Percentiles rank a stretch among this genome's conserved stretches.
phyloP scores from a whole-genome alignment of 1,140 invertebrate genomes.

The Schlechtendalia chinensis region DNA sequence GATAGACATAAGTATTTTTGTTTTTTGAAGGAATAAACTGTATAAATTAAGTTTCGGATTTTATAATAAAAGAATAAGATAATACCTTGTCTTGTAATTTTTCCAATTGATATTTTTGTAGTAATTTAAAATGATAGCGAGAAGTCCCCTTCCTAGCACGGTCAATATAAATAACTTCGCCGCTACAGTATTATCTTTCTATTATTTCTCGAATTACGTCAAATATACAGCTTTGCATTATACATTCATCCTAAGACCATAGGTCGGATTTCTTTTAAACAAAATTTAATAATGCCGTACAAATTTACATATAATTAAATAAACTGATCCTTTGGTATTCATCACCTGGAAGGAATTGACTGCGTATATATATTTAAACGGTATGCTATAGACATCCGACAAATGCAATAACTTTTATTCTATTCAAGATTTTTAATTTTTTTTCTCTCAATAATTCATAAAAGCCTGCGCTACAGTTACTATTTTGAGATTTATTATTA shows the following conservation, averaged over 20 bases:
- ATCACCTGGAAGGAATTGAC: too few relatives aligned
- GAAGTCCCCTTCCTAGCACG: too few relatives aligned
- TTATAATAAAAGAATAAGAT: background rate
- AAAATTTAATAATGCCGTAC: background rate
- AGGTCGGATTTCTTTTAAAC: background rate
- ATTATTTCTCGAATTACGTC: background rate
- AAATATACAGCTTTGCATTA: background rate
- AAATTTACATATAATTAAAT: constrained; percentile 8
- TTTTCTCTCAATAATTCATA: too few relatives aligned
- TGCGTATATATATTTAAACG: too few relatives aligned
- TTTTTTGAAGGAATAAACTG: too few relatives aligned
- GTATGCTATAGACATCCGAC: too few relatives aligned
- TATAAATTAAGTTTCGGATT: background rate
- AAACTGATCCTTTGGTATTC: background rate
- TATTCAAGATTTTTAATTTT: too few relatives aligned
- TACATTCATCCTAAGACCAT: background rate
- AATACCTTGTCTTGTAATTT: background rate
- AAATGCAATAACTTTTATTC: too few relatives aligned
- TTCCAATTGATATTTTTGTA: background rate
- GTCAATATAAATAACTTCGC: background rate
- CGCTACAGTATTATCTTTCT: background rate
- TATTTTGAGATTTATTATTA: too few relatives aligned
- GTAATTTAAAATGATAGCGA: background rate
- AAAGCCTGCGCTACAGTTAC: too few relatives aligned
- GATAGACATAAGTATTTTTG: too few relatives aligned